Conservation (phyloP, 1,140 invertebrate genomes). For the Eciton burchellii region DNA sequence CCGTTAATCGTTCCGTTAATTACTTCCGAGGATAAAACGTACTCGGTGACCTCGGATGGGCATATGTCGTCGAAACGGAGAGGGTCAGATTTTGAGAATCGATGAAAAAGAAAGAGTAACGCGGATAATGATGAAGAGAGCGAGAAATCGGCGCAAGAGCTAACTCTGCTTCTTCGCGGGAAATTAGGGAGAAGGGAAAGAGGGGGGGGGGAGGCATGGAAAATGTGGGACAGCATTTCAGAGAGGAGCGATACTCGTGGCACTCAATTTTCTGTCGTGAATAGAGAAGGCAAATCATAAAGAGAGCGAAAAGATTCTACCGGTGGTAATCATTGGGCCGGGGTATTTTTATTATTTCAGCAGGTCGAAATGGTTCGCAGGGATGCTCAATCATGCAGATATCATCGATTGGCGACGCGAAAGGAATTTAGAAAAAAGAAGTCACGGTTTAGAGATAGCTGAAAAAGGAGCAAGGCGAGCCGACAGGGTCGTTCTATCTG, state of each 20-base stretch:
- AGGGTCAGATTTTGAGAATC: constrained; percentile 11
- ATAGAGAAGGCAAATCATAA: no score
- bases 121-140: not conserved
- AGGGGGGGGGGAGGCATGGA: not conserved
- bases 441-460: constrained; percentile 6
- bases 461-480: constrained; percentile 49
- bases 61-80: constrained; percentile 27
- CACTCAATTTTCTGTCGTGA: no score
- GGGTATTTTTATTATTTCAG: no score
- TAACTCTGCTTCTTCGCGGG: no score
- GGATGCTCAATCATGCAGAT: no score
- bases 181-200: not conserved
- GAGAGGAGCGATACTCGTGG: no score
- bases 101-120: constrained; percentile 54
- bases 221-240: not conserved
- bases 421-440: no score
- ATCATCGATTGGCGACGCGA: no score
- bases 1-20: constrained; percentile 69
- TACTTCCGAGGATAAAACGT: constrained; percentile 65
- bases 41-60: constrained; percentile 46
- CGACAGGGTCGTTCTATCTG: constrained; percentile 16
- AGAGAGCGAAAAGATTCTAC: no score
- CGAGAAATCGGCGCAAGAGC: not conserved
- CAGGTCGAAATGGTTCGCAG: no score
- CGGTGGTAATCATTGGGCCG: no score